Evolutionary conservation across 2,888 invertebrate species (phyloP), one percentile per base, ranked within the genome.

Genomic region (Sinelater perroti): DNA sequence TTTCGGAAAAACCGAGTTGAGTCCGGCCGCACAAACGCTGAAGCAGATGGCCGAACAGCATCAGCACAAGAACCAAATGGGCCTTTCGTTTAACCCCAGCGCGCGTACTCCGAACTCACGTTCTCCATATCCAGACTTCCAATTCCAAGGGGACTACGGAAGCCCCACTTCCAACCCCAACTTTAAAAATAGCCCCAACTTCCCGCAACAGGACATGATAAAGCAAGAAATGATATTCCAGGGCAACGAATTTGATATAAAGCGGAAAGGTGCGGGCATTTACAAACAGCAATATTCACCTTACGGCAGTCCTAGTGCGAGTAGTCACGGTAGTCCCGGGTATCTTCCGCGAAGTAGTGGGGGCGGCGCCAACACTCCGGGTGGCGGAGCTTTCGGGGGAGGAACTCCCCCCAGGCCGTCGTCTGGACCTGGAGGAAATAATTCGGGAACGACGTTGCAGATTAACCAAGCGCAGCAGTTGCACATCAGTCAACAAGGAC

Each of bases 21-120:
- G 94, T 57, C 92, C 95, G 16, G 97, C 97, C 0, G 95, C 96
- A 42, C 95, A 96, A 80, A 96, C 95, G 0, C 81, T 97, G 47
- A 96, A 96, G 76, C 95, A 96, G 72, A 95, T 96, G 95, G 96
- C 96, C 28, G 95, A 96, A 76, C 96, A 96, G 77, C 96, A 96
- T 79, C 95, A 95, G 79, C 93, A 93, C 78, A 90, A 90, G 75
- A 87, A 84, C 64, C 87, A 87, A 66, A 81, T 88, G 75, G 89
- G 89, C 1, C 80, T 87, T 24, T 75, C 79, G 1, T 83, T 82
- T 65, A 82, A 80, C 63, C 80, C 82, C 2, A 77, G 78, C 33
- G 75, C 58, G 44, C 70, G 76, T 50, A 74, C 70, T 44, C 73
- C 76, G 46, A 78, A 75, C 57, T 75, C 83, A 1, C 70, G 83